Base-by-base conservation (phyloP, 1,140 invertebrate genomes). In the Leptoteleia sp. region DNA sequence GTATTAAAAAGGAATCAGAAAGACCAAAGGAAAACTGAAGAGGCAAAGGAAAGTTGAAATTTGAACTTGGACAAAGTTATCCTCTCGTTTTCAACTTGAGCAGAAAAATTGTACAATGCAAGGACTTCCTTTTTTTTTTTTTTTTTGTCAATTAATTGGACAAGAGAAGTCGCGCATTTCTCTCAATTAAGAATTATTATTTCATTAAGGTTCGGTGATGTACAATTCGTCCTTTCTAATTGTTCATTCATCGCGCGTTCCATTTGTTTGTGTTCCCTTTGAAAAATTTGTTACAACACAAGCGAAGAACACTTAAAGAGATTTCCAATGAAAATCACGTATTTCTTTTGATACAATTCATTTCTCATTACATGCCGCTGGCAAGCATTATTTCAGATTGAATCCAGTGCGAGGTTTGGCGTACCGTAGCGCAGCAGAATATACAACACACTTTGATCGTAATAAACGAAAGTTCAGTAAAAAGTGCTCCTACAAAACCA, bases 401-500 rank as follows among this genome's bases (percentile, higher is more conserved):
- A 50, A 48, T 48, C 13, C 11, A 35, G 3, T n/a, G 19, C 45
- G 6, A 40, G 54, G 27, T 9, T 3, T 31, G 17, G 43, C 22
- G 19, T 19, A 9, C 3, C 17, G 54, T 6, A 19, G 37, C 12
- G 37, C 3, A 12, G 6, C 12, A 11, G 17, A 71, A 52, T 61
- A 57, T 38, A 47, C 37, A 61, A 43, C 33, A 8, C 37, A 22
- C 47, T 72, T 62, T 64, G 48, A 55, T 72, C 57, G 68, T 55
- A 55, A 62, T 38, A 38, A 64, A 73, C 59, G 48, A 55, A 61
- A 71, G 68, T 55, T 52, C 70, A 57, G 65, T 73, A 47, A 65
- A 64, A 73, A 73, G 59, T 40, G 40, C 50, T 64, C 57, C 57
- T 73, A 72, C 64, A 40, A 72, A 64, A 75, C 59, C 59, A 50